These are phyloP conservation scores for Pachyramphus minor DNA, from an alignment of 2,113 vertebrate species.

Conservation along the genomic window DNA sequence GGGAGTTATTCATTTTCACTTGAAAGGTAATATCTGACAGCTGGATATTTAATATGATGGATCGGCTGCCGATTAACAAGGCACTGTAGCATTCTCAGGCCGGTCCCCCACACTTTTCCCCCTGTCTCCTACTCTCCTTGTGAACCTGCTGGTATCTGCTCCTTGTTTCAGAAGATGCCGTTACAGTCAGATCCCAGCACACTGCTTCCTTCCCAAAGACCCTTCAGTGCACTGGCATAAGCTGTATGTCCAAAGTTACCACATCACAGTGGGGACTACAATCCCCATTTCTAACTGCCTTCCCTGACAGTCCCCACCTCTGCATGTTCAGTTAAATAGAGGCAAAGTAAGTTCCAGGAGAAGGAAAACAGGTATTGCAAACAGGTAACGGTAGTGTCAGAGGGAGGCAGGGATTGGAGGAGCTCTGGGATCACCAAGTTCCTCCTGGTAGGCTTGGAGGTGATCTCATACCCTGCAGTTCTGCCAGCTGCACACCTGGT, in stretches of 20 bases:
- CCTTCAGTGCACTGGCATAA: background rate
- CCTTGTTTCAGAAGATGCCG: background rate
- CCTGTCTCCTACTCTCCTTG: slow-evolving; percentile 20
- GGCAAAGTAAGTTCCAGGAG: background rate
- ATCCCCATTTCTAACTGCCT: background rate
- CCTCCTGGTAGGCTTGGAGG: background rate
- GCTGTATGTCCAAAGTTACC: background rate
- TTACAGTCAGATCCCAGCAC: background rate
- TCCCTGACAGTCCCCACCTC: background rate
- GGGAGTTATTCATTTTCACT: slow-evolving; percentile 84
- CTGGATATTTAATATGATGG: slow-evolving; percentile 80
- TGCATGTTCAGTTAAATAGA: background rate
- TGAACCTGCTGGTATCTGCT: background rate
- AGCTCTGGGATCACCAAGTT: background rate
- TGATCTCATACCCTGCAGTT: background rate
- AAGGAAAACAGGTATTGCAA: background rate
- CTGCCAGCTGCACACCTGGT: background rate
- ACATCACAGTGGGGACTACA: background rate
- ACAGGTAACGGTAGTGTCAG: background rate
- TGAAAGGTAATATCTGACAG: slow-evolving; percentile 82
- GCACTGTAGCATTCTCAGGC: slow-evolving; percentile 66
- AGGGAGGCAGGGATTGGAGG: background rate
- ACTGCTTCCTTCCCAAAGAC: background rate
- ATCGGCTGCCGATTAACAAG: slow-evolving; percentile 77
- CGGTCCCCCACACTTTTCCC: slow-evolving; percentile 53